Evolutionary conservation across 2,888 invertebrate genomes (phyloP).

Genomic region (Halictus ligatus): DNA sequence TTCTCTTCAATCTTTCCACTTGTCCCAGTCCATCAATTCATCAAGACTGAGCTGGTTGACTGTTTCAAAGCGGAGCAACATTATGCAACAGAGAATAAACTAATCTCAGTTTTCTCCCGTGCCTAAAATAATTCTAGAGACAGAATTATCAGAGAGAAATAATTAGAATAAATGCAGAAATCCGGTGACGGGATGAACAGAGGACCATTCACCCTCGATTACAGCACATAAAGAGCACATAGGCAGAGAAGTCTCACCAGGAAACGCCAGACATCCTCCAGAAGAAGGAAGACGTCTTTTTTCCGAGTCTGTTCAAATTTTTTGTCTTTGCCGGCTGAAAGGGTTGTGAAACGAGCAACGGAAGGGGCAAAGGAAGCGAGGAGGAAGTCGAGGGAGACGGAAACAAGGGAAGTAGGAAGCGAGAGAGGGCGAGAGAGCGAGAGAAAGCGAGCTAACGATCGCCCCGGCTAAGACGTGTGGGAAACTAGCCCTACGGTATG

Average conservation of each 20-base stretch:
- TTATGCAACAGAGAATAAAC: too few relatives aligned
- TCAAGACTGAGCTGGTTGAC: too few relatives aligned
- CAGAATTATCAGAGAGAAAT: too few relatives aligned
- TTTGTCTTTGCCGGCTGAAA: slow-evolving; percentile 68
- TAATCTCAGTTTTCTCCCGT: too few relatives aligned
- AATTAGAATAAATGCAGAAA: too few relatives aligned
- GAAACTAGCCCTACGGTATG: slow-evolving; percentile 75
- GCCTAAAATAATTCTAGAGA: too few relatives aligned
- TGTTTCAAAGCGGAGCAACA: too few relatives aligned
- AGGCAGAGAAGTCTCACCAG: slow-evolving; percentile 46
- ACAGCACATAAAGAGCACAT: background rate
- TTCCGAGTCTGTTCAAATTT: slow-evolving; percentile 53
- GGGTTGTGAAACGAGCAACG: slow-evolving; percentile 61
- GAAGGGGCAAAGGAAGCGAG: background rate
- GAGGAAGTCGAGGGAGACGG: slow-evolving; percentile 42
- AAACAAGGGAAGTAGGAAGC: slow-evolving; percentile 32
- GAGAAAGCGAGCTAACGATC: slow-evolving; percentile 54
- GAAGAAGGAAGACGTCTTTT: slow-evolving; percentile 63
- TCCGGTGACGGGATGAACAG: too few relatives aligned
- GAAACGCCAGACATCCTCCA: slow-evolving; percentile 58
- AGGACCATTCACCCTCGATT: too few relatives aligned
- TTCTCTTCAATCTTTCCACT: too few relatives aligned
- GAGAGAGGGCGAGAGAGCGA: slow-evolving; percentile 18
- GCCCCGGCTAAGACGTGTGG: slow-evolving; percentile 74
- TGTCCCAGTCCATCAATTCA: too few relatives aligned